Percentiles rank a stretch among this genome's conserved stretches.
Evolutionary conservation across 2,113 vertebrate species (phyloP).

Genomic region (Hyaena hyaena): DNA sequence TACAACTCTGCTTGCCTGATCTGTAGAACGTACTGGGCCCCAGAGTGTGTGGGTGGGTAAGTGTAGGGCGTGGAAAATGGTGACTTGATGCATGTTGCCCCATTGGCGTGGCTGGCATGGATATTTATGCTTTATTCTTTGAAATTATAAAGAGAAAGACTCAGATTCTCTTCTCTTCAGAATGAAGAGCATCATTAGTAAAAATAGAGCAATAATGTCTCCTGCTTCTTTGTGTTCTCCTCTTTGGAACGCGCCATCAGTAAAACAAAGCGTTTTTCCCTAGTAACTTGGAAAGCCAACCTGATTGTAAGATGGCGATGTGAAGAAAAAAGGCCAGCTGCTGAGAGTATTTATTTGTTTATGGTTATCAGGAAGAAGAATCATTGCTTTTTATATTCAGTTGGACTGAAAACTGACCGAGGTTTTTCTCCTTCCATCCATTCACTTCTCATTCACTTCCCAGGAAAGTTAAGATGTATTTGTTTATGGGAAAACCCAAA

Average conservation of each 20-base stretch:
- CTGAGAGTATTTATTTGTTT: background rate
- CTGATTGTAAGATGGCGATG: background rate
- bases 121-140: conserved; percentile 38
- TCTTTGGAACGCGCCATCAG: background rate
- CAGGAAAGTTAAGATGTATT: background rate
- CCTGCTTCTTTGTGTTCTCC: background rate
- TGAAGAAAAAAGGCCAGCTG: background rate
- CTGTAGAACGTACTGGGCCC: background rate
- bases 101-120: background rate
- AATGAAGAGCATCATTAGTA: background rate
- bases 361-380: background rate
- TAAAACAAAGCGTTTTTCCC: background rate
- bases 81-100: background rate
- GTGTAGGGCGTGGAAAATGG: conserved; percentile 3
- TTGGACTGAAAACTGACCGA: background rate
- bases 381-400: background rate
- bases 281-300: background rate
- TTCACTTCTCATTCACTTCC: conserved; percentile 11
- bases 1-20: conserved; percentile 12
- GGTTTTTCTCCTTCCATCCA: too few relatives aligned
- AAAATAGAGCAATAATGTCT: background rate
- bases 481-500: background rate
- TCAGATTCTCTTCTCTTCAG: background rate
- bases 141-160: conserved; percentile 10
- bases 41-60: conserved; percentile 49